phyloP scores from a whole-genome alignment of 2,113 vertebrate genomes.

The Ageneiosus marmoratus region DNA sequence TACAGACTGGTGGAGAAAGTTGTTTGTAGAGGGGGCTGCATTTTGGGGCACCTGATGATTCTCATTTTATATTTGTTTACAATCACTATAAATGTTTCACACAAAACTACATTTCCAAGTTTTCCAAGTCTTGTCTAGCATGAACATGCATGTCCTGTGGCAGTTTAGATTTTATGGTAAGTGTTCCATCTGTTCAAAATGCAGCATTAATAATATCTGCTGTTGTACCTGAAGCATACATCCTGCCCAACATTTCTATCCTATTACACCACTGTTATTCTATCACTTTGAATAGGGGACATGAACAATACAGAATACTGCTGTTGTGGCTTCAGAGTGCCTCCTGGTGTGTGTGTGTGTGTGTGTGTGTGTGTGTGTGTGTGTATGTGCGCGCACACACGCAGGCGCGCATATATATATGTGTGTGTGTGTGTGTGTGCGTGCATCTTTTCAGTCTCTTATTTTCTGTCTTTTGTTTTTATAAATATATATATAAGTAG shows the following conservation, averaged over 20 bases:
- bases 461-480: conserved; percentile 55
- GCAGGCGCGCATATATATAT: too few species aligned
- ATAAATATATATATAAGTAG: conserved; percentile 76
- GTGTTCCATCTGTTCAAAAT: conserved; percentile 2
- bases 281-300: conserved; percentile 60
- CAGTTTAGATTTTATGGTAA: conserved; percentile 5
- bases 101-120: conserved; percentile 4
- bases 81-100: not conserved
- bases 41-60: conserved; percentile 11
- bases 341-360: conserved; percentile 49
- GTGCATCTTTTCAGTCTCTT: conserved; percentile 55
- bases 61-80: not conserved
- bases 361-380: not conserved
- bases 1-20: not conserved
- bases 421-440: conserved; percentile 13
- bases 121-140: not conserved
- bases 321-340: conserved; percentile 75
- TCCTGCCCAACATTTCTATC: conserved; percentile 36
- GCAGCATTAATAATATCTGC: conserved; percentile 23
- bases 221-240: conserved; percentile 9
- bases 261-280: conserved; percentile 56
- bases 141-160: conserved; percentile 2
- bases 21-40: conserved; percentile 9
- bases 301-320: conserved; percentile 76
- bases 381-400: too few species aligned